phyloP scores from a whole-genome alignment of 2,113 vertebrate genomes.

The Paralichthys olivaceus region DNA sequence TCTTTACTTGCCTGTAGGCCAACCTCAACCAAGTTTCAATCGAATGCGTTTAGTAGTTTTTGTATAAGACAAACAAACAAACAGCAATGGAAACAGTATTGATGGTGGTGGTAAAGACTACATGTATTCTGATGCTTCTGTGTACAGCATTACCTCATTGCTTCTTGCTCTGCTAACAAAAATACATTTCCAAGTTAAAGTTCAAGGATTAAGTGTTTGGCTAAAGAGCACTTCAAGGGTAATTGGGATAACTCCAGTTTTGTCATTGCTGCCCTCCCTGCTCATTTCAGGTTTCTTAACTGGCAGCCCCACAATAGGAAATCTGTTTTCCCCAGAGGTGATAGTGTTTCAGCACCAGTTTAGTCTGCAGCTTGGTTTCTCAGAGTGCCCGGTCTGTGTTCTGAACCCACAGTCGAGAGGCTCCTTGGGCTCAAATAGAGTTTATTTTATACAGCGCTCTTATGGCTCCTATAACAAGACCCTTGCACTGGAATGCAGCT shows the following conservation, averaged over 20 bases:
- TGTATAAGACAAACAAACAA: no score
- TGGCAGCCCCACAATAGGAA: constrained; percentile 2
- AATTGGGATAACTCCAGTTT: constrained; percentile 13
- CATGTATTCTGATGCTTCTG: no score
- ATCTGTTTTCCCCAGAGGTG: background rate
- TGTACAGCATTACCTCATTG: no score
- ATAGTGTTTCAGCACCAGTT: constrained; percentile 16
- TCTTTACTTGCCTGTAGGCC: no score
- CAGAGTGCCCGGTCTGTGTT: background rate
- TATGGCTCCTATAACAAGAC: constrained; percentile 16
- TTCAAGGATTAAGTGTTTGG: constrained; percentile 6
- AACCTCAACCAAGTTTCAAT: no score
- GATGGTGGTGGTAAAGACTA: no score
- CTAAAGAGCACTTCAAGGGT: constrained; percentile 7
- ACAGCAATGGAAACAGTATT: no score
- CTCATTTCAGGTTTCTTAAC: constrained; percentile 6
- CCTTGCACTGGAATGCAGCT: background rate
- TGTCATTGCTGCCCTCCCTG: background rate
- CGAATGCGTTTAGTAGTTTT: no score
- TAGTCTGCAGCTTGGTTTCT: constrained; percentile 5
- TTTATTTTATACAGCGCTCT: constrained; percentile 10
- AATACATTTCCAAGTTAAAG: background rate
- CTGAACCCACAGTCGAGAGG: constrained; percentile 5
- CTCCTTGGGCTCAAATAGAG: constrained; percentile 20
- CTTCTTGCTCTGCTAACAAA: background rate